Base-by-base conservation (phyloP, 2,797 vertebrate genomes). In the Heliangelus exortis region DNA sequence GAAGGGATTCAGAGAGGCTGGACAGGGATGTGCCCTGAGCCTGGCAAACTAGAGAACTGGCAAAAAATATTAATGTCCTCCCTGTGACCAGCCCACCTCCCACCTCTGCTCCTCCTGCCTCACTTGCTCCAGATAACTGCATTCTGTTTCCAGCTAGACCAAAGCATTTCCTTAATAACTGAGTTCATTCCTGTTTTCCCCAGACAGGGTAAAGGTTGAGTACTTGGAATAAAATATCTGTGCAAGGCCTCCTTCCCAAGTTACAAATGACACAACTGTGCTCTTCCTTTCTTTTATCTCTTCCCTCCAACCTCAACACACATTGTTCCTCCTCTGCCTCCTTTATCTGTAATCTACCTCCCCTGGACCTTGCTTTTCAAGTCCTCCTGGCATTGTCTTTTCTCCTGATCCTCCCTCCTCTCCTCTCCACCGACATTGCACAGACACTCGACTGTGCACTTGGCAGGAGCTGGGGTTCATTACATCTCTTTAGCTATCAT, bases 121-220 rank as follows among this genome's bases (percentile, higher is more conserved):
- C 59, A 10, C 39, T 88, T 76, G 48, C 21, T 82, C 48, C 36
- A 41, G 19, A 55, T 33, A 59, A 90, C 17, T 76, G 41, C 63
- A 36, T 12, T 28, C 31, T 59, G 8, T 31, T 79, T 89, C 48
- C 39, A 89, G 36, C 13, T 33, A 82, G 63, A 57, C 21, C 34
- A 76, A 84, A 87, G 48, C 20, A 62, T 87, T 89, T 79, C 43
- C 25, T 76, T 87, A 89, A 87, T 54, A 79, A 67, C 59, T 29
- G 51, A 81, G 39, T 33, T 84, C 86, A 79, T 80, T 90, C 36
- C 33, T 57, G 0, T 20, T 26, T 48, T 90, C n/a, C 19, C 36
- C 54, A 93, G 72, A 61, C 0, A 74, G 45, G 21, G 41, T 20
- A 86, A 79, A 88, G 21, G 10, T 75, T 18, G 3, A 34, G 26